Percentiles rank a stretch among this genome's conserved stretches.
Conservation (phyloP, 1,140 invertebrate genomes). For the Thaumatotibia leucotreta region DNA sequence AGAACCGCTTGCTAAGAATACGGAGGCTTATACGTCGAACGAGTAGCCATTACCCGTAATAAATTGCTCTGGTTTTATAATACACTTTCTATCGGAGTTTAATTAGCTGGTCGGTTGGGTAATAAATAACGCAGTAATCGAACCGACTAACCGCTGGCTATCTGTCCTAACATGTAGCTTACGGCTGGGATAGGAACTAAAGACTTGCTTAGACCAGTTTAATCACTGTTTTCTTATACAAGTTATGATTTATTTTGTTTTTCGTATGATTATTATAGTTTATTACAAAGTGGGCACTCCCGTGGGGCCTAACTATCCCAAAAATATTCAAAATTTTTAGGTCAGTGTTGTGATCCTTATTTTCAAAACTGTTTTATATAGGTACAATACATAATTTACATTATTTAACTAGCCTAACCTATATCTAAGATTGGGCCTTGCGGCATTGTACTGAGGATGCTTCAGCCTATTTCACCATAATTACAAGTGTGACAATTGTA, state of each 20-base stretch:
- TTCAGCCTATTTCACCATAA: no score
- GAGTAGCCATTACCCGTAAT: background rate
- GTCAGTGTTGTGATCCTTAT: no score
- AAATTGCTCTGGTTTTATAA: constrained; percentile 10
- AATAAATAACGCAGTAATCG: constrained; percentile 10
- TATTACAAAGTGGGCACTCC: no score
- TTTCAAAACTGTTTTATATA: no score
- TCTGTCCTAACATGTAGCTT: background rate
- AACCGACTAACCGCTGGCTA: constrained; percentile 4
- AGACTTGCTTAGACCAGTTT: background rate
- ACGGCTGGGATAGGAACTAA: background rate
- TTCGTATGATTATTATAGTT: background rate
- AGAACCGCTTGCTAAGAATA: background rate
- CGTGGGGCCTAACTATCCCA: no score
- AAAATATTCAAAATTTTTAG: no score
- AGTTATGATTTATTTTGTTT: background rate
- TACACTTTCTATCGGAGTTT: constrained; percentile 10
- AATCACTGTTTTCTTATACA: background rate
- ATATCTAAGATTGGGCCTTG: no score
- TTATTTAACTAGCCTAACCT: no score
- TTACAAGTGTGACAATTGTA: no score
- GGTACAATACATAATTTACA: no score
- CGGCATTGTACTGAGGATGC: no score
- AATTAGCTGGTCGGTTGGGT: constrained; percentile 1
- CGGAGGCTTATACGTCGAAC: background rate